These are phyloP conservation scores for Leptinotarsa haldemani DNA, from an alignment of 2,888 invertebrate genomes.

Conservation along the genomic window DNA sequence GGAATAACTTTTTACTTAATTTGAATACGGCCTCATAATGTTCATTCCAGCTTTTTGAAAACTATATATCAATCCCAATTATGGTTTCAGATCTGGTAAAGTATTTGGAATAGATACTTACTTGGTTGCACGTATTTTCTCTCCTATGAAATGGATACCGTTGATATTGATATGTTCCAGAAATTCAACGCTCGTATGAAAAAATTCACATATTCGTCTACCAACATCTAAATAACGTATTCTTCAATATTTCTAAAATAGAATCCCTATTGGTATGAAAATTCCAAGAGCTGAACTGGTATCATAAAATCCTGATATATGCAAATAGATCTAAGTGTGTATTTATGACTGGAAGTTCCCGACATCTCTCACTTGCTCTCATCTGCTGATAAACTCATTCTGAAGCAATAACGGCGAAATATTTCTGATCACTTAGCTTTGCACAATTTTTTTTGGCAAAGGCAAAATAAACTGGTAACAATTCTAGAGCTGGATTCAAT, in stretches of 20 bases:
- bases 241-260: neutral
- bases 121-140: neutral
- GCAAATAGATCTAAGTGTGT: neutral
- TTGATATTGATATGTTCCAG: neutral
- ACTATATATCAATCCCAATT: neutral
- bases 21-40: neutral
- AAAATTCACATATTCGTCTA: neutral
- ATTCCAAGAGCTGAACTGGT: slow-evolving; percentile 19
- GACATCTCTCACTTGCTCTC: neutral
- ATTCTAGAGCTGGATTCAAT: slow-evolving; percentile 48
- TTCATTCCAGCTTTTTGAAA: neutral
- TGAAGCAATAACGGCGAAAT: neutral
- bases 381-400: neutral
- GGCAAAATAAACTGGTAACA: slow-evolving; percentile 55
- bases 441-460: slow-evolving; percentile 52
- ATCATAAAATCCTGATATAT: slow-evolving; percentile 3
- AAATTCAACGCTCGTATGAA: neutral
- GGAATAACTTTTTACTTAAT: neutral
- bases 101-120: neutral
- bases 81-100: neutral
- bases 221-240: neutral
- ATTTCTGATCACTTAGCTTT: neutral
- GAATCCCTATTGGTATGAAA: slow-evolving; percentile 18
- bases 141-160: neutral
- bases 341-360: neutral